A percentile compares a stretch with the other conserved stretches of the same genome.
phyloP scores from a whole-genome alignment of 2,113 vertebrate genomes.

The Chionis minor region DNA sequence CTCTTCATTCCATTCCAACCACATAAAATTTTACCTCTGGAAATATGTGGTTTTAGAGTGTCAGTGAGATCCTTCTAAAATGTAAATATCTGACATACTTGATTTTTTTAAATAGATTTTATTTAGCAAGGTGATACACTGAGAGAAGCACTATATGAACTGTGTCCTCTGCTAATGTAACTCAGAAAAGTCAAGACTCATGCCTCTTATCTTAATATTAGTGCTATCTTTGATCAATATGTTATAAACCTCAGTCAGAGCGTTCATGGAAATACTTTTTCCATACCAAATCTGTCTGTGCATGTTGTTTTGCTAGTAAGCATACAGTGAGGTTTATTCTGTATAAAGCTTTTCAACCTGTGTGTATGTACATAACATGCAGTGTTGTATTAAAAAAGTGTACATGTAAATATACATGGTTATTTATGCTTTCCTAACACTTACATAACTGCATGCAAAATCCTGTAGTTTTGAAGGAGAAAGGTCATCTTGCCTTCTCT shows the following conservation, averaged over 20 bases:
- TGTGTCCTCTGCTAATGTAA: background rate
- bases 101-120: background rate
- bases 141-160: background rate
- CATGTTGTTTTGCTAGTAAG: background rate
- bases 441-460: background rate
- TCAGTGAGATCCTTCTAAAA: background rate
- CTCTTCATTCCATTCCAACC: background rate
- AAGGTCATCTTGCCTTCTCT: background rate
- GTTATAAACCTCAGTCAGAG: background rate
- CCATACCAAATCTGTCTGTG: background rate
- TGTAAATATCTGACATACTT: background rate
- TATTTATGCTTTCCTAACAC: background rate
- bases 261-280: background rate
- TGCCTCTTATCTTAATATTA: background rate
- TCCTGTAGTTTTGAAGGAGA: background rate
- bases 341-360: background rate
- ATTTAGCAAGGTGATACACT: background rate
- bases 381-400: background rate
- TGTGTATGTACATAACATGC: background rate
- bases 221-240: background rate
- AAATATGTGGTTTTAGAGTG: background rate
- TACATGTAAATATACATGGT: background rate
- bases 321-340: background rate
- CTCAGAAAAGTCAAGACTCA: background rate
- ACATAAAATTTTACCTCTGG: background rate